These are phyloP conservation scores for Neolamprologus sp. DNA, from an alignment of 2,113 vertebrate genomes.

Conservation along the genomic window DNA sequence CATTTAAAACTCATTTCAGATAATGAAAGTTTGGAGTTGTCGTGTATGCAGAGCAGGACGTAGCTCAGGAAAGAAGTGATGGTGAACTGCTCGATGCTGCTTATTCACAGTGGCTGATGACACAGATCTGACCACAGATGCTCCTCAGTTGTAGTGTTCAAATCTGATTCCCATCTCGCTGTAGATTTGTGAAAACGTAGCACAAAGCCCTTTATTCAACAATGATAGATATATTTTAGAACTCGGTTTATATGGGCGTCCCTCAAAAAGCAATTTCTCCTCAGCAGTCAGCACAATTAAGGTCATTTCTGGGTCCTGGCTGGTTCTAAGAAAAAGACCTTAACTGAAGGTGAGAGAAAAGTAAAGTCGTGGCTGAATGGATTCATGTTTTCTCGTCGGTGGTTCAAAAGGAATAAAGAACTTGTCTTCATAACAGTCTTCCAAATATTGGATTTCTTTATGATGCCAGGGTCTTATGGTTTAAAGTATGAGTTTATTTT, in stretches of 20 bases:
- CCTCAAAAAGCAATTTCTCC: not conserved
- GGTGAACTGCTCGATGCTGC: not conserved
- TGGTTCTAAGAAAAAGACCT: not conserved
- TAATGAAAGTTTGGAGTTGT: not conserved
- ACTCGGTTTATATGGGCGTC: not conserved
- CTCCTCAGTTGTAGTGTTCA: not conserved
- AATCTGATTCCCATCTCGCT: not conserved
- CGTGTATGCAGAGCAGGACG: fast-evolving
- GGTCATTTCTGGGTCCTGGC: not conserved
- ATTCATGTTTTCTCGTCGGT: not conserved
- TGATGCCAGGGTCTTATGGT: not conserved
- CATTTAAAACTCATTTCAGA: not conserved
- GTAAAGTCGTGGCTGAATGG: not conserved
- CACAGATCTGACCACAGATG: not conserved
- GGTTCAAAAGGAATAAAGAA: not conserved
- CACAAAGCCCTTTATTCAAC: not conserved
- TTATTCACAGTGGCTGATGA: not conserved
- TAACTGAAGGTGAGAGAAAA: not conserved
- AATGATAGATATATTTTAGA: not conserved
- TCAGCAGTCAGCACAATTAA: not conserved
- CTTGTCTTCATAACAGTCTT: not conserved
- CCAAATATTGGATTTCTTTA: not conserved
- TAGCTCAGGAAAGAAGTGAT: not conserved
- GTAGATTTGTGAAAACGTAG: not conserved
- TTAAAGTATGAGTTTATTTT: not conserved